phyloP scores from a whole-genome alignment of 2,888 invertebrate species.

The Drosophila borborema region DNA sequence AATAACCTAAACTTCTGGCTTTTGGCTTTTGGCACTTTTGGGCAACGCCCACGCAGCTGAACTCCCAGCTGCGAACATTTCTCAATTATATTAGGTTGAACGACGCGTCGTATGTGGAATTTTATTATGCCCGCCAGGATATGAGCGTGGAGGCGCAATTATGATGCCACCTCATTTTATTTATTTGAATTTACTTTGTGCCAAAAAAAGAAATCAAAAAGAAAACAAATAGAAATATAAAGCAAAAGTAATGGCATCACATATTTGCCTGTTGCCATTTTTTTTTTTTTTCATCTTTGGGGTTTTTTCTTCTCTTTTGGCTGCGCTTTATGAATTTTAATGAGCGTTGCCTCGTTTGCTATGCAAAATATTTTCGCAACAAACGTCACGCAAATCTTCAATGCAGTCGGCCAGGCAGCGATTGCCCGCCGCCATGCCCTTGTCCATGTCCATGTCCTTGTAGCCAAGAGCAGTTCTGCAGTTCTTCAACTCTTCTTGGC shows the following conservation, averaged over 20 bases:
- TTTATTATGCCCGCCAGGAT: conserved; percentile 70
- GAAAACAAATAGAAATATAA: conserved; percentile 47
- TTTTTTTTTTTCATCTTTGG: conserved; percentile 19
- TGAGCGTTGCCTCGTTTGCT: conserved; percentile 66
- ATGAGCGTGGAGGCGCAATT: conserved; percentile 60
- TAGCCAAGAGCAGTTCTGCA: background rate
- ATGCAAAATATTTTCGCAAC: conserved; percentile 64
- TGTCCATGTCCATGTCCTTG: background rate
- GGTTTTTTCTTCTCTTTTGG: conserved; percentile 12
- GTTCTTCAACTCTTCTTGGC: conserved; percentile 29
- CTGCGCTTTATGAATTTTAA: conserved; percentile 73
- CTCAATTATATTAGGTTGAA: conserved; percentile 59
- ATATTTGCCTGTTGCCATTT: conserved; percentile 42
- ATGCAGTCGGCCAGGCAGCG: conserved; percentile 20
- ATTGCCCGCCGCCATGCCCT: conserved; percentile 2
- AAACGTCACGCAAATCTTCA: conserved; percentile 65
- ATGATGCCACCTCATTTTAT: conserved; percentile 68
- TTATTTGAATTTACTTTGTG: conserved; percentile 70
- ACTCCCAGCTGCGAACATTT: conserved; percentile 52
- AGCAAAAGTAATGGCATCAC: conserved; percentile 55
- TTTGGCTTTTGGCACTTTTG: conserved; percentile 20
- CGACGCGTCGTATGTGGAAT: conserved; percentile 56
- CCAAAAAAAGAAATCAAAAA: conserved; percentile 3
- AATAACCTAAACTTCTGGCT: conserved; percentile 39
- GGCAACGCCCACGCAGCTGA: conserved; percentile 2